Evolutionary conservation across 1,140 invertebrate species (phyloP).

Genomic region (Nomia melanderi): DNA sequence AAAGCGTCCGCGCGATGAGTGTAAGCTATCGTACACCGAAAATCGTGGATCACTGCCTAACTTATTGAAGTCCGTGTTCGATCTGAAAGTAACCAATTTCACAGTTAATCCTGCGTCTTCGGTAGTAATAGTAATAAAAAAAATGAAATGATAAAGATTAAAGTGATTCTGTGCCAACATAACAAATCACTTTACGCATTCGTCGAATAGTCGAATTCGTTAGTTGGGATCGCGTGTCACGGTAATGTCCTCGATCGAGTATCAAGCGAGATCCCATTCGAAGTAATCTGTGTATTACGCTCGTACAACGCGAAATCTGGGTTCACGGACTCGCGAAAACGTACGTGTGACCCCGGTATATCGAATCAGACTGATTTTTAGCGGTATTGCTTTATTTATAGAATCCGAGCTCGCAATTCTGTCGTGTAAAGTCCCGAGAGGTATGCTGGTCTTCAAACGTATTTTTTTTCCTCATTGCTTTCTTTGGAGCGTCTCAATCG

Average conservation of each 20-base stretch:
- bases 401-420: conserved; percentile 20
- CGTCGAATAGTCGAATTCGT: neutral
- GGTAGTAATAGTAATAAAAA: neutral
- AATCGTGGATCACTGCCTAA: neutral
- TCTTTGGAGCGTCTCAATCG: neutral
- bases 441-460: conserved; percentile 11
- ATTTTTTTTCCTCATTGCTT: neutral
- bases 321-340: conserved; percentile 39
- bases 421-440: conserved; percentile 31
- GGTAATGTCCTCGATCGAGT: conserved; percentile 5
- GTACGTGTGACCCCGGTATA: conserved; percentile 38
- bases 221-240: neutral
- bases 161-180: neutral
- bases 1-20: neutral
- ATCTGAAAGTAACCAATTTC: neutral
- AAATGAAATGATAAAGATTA: no score
- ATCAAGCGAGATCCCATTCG: conserved; percentile 7
- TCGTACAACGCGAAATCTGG: neutral
- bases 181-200: neutral
- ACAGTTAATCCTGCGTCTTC: no score
- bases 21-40: neutral
- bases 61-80: neutral
- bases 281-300: conserved; percentile 16
- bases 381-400: conserved; percentile 56
- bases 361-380: conserved; percentile 62